These are phyloP conservation scores for Fistularia commersonii DNA, from an alignment of 2,797 vertebrate species.

Conservation along the genomic window DNA sequence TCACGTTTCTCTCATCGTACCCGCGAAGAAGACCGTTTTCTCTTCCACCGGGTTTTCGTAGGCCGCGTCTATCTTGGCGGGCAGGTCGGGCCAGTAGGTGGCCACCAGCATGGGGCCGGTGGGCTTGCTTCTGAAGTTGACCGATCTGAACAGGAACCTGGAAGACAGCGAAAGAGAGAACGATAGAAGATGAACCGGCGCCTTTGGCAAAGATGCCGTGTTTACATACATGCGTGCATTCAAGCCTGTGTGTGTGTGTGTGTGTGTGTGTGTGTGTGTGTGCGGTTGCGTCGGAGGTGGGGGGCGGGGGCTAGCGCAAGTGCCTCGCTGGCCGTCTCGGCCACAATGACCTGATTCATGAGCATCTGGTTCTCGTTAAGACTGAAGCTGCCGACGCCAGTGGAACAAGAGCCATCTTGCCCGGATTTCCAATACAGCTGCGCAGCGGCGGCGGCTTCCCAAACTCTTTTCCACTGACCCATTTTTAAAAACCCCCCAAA, in stretches of 20 bases:
- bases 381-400: conserved; percentile 67
- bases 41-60: conserved; percentile 93
- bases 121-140: conserved; percentile 83
- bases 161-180: conserved; percentile 30
- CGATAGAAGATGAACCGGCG: conserved; percentile 19
- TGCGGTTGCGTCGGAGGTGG: no score
- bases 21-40: conserved; percentile 93
- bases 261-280: conserved; percentile 2
- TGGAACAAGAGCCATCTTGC: conserved; percentile 67
- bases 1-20: conserved; percentile 60
- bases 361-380: conserved; percentile 82
- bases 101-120: conserved; percentile 89
- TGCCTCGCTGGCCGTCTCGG: conserved; percentile 58
- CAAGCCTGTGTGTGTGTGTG: conserved; percentile 5
- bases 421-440: conserved; percentile 70
- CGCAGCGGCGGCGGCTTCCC: conserved; percentile 56
- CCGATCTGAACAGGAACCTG: conserved; percentile 94
- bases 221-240: no score
- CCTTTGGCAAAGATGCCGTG: conserved; percentile 27
- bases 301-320: conserved; percentile 47
- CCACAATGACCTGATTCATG: conserved; percentile 84
- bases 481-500: conserved; percentile 67
- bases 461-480: conserved; percentile 78
- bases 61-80: conserved; percentile 89
- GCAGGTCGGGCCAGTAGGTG: conserved; percentile 94